Conservation (phyloP, 2,888 invertebrate species). For the Drosophila falleni region DNA sequence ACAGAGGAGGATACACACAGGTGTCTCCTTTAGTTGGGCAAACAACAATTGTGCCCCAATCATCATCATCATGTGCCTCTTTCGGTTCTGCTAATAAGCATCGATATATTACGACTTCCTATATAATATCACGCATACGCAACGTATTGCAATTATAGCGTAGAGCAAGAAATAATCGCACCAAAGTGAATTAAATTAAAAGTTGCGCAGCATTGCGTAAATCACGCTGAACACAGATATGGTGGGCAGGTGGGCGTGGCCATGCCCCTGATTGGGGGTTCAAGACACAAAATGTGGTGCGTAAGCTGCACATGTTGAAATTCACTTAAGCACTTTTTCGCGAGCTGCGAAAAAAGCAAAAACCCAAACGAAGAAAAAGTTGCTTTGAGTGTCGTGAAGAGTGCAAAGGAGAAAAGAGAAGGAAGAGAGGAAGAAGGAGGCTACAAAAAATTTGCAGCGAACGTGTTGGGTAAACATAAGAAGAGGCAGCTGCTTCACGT, state of each 20-base stretch:
- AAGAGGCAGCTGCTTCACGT: slow-evolving; percentile 28
- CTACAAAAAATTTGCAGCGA: slow-evolving; percentile 65
- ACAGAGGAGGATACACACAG: slow-evolving; percentile 17
- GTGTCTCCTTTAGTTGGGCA: slow-evolving; percentile 35
- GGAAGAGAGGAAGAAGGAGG: slow-evolving; percentile 5
- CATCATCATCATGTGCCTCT: slow-evolving; percentile 9
- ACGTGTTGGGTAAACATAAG: slow-evolving; percentile 52
- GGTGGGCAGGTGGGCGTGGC: background rate
- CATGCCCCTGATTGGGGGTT: background rate
- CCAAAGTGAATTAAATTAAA: slow-evolving; percentile 76
- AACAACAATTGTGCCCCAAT: slow-evolving; percentile 29
- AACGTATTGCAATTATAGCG: slow-evolving; percentile 28
- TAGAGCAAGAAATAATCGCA: slow-evolving; percentile 65
- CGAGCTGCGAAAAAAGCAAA: slow-evolving; percentile 48
- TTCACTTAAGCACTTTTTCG: slow-evolving; percentile 72
- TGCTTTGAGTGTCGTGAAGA: slow-evolving; percentile 31
- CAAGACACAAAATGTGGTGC: slow-evolving; percentile 10
- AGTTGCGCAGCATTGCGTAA: slow-evolving; percentile 70
- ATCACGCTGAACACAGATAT: slow-evolving; percentile 49
- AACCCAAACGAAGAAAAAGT: slow-evolving; percentile 65
- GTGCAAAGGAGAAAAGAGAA: slow-evolving; percentile 2
- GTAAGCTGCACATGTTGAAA: slow-evolving; percentile 62
- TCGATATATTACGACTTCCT: slow-evolving; percentile 41
- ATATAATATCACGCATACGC: slow-evolving; percentile 56
- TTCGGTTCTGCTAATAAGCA: slow-evolving; percentile 52